Evolutionary conservation across 2,113 vertebrate genomes (phyloP).

Genomic region (Mastomys natalensis): DNA sequence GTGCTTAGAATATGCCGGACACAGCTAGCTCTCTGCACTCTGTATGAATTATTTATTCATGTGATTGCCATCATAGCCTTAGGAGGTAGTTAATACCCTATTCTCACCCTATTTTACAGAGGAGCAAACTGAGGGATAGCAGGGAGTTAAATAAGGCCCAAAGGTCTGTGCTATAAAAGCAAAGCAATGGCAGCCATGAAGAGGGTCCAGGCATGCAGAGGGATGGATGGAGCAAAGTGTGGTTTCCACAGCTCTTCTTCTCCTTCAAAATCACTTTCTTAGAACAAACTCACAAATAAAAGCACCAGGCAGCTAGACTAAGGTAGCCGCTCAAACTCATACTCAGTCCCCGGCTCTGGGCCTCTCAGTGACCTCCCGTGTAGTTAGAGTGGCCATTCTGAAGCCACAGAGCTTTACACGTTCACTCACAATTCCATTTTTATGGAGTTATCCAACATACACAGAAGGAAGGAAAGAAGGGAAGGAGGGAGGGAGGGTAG

Average conservation of each 20-base stretch:
- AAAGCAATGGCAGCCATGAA: not conserved
- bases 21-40: not conserved
- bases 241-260: not conserved
- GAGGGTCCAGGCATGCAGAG: not conserved
- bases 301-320: not conserved
- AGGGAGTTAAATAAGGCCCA: not conserved
- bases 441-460: not conserved
- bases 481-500: rapidly evolving
- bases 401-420: not conserved
- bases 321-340: not conserved
- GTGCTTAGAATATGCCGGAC: not conserved
- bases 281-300: not conserved
- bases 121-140: not conserved
- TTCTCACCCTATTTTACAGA: slow-evolving; percentile 32
- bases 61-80: not conserved
- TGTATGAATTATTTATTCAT: not conserved
- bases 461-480: not conserved
- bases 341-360: not conserved
- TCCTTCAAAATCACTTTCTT: too few species aligned
- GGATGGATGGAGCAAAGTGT: not conserved
- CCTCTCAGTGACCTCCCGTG: not conserved
- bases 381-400: not conserved
- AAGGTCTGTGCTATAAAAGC: not conserved
- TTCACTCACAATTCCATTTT: not conserved
- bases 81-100: not conserved